Percentiles rank a stretch among this genome's conserved stretches.
Evolutionary conservation across 2,888 invertebrate species (phyloP).

Genomic region (Neoscelio sp.): DNA sequence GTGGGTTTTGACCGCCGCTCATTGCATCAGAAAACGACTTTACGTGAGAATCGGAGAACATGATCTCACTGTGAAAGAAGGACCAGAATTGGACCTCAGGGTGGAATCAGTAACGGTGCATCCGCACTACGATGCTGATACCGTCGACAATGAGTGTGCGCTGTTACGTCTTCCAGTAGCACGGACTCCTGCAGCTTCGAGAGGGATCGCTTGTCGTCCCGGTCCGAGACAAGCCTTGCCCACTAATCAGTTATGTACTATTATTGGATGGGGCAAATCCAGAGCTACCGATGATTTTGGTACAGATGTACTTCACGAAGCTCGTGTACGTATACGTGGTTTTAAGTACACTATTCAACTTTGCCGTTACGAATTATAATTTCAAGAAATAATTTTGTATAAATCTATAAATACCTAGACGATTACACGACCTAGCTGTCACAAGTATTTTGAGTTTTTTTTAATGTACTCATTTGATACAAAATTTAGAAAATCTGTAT

Average conservation of each 20-base stretch:
- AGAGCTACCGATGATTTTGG: slow-evolving; percentile 91
- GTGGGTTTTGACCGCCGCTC: slow-evolving; percentile 95
- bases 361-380: too few species aligned
- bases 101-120: slow-evolving; percentile 90
- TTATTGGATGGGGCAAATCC: slow-evolving; percentile 97
- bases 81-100: slow-evolving; percentile 90
- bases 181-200: slow-evolving; percentile 79
- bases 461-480: too few species aligned
- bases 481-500: too few species aligned
- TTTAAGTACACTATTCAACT: not conserved
- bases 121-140: slow-evolving; percentile 93
- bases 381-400: too few species aligned
- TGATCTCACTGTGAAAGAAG: slow-evolving; percentile 89
- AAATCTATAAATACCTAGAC: too few species aligned
- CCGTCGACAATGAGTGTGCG: slow-evolving; percentile 97
- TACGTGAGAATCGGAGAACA: slow-evolving; percentile 94
- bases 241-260: slow-evolving; percentile 89
- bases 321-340: slow-evolving; percentile 86
- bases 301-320: slow-evolving; percentile 93
- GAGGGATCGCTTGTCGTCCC: slow-evolving; percentile 92
- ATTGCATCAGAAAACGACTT: slow-evolving; percentile 91
- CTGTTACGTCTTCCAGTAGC: slow-evolving; percentile 87
- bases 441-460: too few species aligned
- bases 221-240: slow-evolving; percentile 87
- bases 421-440: too few species aligned